A percentile compares a stretch with the other conserved stretches of the same genome.
Evolutionary conservation across 2,888 invertebrate genomes (phyloP).

Genomic region (Cepaea hortensis): DNA sequence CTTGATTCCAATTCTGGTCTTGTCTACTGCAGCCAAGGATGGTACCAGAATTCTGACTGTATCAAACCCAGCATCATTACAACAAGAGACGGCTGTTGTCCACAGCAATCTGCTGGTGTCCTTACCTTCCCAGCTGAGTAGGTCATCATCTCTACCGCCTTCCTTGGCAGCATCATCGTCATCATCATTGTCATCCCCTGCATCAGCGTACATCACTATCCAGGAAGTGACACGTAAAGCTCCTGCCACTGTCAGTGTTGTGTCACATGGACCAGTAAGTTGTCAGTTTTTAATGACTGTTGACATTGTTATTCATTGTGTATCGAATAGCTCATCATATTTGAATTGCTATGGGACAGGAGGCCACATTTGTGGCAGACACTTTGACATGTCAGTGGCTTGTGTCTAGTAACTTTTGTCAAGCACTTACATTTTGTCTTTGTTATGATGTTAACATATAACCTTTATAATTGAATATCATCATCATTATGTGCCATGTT

Average conservation of each 20-base stretch:
- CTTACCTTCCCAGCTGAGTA: slow-evolving; percentile 37
- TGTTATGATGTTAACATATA: too few species aligned
- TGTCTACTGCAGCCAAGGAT: slow-evolving; percentile 38
- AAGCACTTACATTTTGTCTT: too few species aligned
- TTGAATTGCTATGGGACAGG: too few species aligned
- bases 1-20: neutral
- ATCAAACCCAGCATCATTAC: slow-evolving; percentile 44
- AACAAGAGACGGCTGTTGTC: slow-evolving; percentile 25
- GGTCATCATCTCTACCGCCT: slow-evolving; percentile 18
- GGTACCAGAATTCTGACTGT: slow-evolving; percentile 45
- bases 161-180: slow-evolving; percentile 22
- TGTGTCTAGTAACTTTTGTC: too few species aligned
- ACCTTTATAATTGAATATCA: too few species aligned
- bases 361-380: too few species aligned
- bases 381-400: too few species aligned
- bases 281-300: neutral
- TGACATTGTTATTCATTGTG: too few species aligned
- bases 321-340: too few species aligned
- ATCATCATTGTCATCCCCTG: slow-evolving; percentile 10
- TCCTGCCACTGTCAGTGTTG: slow-evolving; percentile 13
- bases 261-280: slow-evolving; percentile 29
- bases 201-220: slow-evolving; percentile 36
- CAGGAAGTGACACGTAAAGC: slow-evolving; percentile 38
- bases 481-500: too few species aligned
- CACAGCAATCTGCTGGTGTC: slow-evolving; percentile 36